These are phyloP conservation scores for Zelleria hepariella DNA, from an alignment of 2,888 invertebrate species.

Conservation along the genomic window DNA sequence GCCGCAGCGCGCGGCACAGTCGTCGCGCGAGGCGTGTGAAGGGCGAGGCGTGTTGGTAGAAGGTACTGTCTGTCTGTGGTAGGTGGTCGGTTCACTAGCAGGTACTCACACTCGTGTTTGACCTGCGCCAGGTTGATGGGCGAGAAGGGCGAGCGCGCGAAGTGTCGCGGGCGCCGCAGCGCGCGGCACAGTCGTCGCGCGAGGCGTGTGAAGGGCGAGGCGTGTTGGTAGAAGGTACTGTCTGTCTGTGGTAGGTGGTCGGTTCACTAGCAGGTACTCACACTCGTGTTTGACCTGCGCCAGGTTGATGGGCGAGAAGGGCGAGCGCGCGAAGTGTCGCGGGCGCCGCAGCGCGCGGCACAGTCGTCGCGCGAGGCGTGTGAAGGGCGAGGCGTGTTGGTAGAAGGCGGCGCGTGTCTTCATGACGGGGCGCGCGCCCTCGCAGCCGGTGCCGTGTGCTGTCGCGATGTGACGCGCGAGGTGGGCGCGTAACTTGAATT, in stretches of 20 bases:
- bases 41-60: too few species aligned
- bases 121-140: slow-evolving; percentile 83
- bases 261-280: slow-evolving; percentile 43
- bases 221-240: too few species aligned
- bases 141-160: slow-evolving; percentile 88
- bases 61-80: too few species aligned
- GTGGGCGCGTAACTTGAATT: slow-evolving; percentile 96
- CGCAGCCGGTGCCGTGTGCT: slow-evolving; percentile 83
- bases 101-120: slow-evolving; percentile 91
- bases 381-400: slow-evolving; percentile 91
- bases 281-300: slow-evolving; percentile 91
- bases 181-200: slow-evolving; percentile 79
- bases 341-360: slow-evolving; percentile 87
- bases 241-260: not conserved
- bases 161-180: slow-evolving; percentile 85
- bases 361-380: slow-evolving; percentile 88
- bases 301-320: slow-evolving; percentile 83
- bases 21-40: too few species aligned
- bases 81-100: too few species aligned
- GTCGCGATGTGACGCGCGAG: slow-evolving; percentile 94
- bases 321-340: slow-evolving; percentile 89
- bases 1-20: too few species aligned
- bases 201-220: too few species aligned
- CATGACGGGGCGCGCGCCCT: slow-evolving; percentile 89
- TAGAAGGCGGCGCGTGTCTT: slow-evolving; percentile 98